Conservation (phyloP, 2,888 invertebrate species). For the Dasysyrphus albostriatus region DNA sequence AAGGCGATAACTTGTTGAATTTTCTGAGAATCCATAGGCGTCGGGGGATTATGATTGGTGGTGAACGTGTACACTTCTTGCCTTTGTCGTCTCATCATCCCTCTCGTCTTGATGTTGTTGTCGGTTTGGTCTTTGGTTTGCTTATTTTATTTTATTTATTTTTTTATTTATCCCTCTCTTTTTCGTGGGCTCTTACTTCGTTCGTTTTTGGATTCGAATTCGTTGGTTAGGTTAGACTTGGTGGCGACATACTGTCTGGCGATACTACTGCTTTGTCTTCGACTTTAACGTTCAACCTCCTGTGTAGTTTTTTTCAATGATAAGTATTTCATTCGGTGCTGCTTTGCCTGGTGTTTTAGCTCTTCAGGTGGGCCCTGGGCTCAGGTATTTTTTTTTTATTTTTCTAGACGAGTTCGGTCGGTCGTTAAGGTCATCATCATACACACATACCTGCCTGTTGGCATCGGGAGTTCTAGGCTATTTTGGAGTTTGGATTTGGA, state of each 20-base stretch:
- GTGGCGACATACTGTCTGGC: constrained; percentile 76
- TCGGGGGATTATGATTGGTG: constrained; percentile 76
- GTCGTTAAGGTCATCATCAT: constrained; percentile 67
- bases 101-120: not conserved
- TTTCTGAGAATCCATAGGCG: constrained; percentile 77
- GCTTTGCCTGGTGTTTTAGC: constrained; percentile 8
- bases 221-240: constrained; percentile 57
- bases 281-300: constrained; percentile 45
- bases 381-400: constrained; percentile 21
- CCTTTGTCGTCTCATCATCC: constrained; percentile 26
- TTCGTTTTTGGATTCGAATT: constrained; percentile 71
- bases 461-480: constrained; percentile 29
- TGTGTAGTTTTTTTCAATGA: constrained; percentile 61
- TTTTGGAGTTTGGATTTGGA: constrained; percentile 25
- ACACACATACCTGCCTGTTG: constrained; percentile 30
- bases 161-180: constrained; percentile 54
- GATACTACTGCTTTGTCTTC: constrained; percentile 73
- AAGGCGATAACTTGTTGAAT: constrained; percentile 77
- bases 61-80: constrained; percentile 69
- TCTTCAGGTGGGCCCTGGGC: constrained; percentile 64
- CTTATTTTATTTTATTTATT: constrained; percentile 66
- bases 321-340: constrained; percentile 55
- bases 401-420: constrained; percentile 47
- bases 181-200: constrained; percentile 66
- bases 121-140: constrained; percentile 33